phyloP scores from a whole-genome alignment of 2,888 invertebrate genomes.

The Candidula unifasciata region DNA sequence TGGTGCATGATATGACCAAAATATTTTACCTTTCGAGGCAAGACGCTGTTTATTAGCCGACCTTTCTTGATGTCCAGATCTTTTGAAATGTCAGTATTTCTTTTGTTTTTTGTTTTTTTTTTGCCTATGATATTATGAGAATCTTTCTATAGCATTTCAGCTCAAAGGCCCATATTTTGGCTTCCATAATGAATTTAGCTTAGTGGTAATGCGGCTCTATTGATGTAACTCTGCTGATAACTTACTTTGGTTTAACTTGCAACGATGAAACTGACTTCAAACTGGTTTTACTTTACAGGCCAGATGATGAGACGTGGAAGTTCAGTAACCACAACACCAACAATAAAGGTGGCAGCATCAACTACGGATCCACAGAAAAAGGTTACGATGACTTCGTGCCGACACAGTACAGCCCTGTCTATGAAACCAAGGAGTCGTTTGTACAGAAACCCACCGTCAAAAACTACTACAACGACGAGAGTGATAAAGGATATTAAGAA shows the following conservation, averaged over 20 bases:
- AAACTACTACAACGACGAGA: slow-evolving; percentile 54
- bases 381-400: slow-evolving; percentile 6
- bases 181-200: no score
- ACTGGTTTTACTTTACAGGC: slow-evolving; percentile 57
- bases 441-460: slow-evolving; percentile 63
- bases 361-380: neutral
- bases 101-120: no score
- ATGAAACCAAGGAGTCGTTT: slow-evolving; percentile 70
- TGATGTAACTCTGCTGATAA: no score
- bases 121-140: no score
- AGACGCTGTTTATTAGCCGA: no score
- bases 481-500: slow-evolving; percentile 49
- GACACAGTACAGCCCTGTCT: slow-evolving; percentile 64
- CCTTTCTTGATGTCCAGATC: no score
- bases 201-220: no score
- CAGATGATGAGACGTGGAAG: slow-evolving; percentile 12
- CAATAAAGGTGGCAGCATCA: neutral
- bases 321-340: neutral
- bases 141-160: no score
- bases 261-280: slow-evolving; percentile 35
- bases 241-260: neutral
- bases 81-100: no score
- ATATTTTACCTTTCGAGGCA: no score
- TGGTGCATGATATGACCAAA: no score
- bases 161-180: no score